phyloP scores from a whole-genome alignment of 1,140 invertebrate genomes.

The Myzus persicae region DNA sequence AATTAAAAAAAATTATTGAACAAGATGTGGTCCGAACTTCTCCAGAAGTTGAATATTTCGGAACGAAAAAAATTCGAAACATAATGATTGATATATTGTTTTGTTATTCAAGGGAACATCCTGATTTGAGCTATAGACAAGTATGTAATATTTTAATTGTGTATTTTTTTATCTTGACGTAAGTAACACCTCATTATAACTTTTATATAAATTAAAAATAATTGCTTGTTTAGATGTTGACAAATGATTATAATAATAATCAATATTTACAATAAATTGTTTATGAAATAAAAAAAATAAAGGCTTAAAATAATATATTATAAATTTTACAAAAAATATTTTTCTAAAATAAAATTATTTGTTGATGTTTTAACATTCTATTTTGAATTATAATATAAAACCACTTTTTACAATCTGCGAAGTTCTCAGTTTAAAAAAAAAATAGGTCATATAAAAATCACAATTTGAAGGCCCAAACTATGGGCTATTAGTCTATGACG shows the following conservation, averaged over 20 bases:
- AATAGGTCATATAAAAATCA: background rate
- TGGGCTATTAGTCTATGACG: too few relatives aligned
- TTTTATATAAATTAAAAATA: background rate
- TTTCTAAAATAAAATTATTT: too few relatives aligned
- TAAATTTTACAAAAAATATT: background rate
- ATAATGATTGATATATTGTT: constrained; percentile 78
- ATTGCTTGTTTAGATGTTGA: background rate
- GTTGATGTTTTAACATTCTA: background rate
- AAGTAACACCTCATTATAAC: background rate
- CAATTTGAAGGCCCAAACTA: background rate
- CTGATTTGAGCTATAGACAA: constrained; percentile 77
- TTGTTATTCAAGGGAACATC: constrained; percentile 77
- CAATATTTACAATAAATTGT: background rate
- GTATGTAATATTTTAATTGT: constrained; percentile 63
- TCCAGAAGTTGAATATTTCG: constrained; percentile 80
- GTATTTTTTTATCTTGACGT: background rate
- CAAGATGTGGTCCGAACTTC: constrained; percentile 85
- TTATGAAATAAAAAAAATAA: background rate
- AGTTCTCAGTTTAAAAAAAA: background rate
- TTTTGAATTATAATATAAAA: background rate
- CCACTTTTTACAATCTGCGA: background rate
- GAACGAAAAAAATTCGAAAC: constrained; percentile 70
- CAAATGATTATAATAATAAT: background rate
- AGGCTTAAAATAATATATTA: background rate
- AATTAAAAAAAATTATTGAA: constrained; percentile 75